phyloP scores from a whole-genome alignment of 2,113 vertebrate genomes.

The Barnardius zonarius region DNA sequence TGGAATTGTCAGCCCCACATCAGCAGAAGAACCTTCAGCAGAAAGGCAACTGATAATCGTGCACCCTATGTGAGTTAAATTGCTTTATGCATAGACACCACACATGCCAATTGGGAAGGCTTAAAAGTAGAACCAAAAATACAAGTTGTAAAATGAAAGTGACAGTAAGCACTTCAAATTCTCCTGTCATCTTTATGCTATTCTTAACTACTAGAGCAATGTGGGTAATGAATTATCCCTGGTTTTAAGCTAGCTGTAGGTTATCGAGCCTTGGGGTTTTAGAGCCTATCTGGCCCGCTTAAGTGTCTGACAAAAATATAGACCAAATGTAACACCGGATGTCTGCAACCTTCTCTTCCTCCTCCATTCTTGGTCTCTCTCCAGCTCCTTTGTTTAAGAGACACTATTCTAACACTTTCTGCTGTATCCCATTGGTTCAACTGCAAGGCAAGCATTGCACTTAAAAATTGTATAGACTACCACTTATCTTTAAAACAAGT shows the following conservation, averaged over 20 bases:
- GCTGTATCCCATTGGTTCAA: not conserved
- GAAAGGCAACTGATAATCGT: not conserved
- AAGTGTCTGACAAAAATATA: not conserved
- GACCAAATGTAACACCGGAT: not conserved
- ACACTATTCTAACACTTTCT: not conserved
- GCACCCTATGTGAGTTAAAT: not conserved
- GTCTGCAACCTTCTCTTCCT: not conserved
- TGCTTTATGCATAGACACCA: not conserved
- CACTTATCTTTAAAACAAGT: not conserved
- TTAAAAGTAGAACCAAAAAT: not conserved
- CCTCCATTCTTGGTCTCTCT: not conserved
- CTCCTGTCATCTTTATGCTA: not conserved
- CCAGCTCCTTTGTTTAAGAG: not conserved
- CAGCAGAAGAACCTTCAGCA: not conserved
- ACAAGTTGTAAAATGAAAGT: not conserved
- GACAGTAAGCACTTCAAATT: not conserved
- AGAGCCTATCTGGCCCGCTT: not conserved
- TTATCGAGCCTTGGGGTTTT: not conserved
- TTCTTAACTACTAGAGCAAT: not conserved
- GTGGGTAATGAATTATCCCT: not conserved
- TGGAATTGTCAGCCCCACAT: not conserved
- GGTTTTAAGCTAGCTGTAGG: not conserved
- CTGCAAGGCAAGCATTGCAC: not conserved
- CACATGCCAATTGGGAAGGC: not conserved
- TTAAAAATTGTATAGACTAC: not conserved